Evolutionary conservation across 2,888 invertebrate species (phyloP).

Genomic region (Chloromyia formosa): DNA sequence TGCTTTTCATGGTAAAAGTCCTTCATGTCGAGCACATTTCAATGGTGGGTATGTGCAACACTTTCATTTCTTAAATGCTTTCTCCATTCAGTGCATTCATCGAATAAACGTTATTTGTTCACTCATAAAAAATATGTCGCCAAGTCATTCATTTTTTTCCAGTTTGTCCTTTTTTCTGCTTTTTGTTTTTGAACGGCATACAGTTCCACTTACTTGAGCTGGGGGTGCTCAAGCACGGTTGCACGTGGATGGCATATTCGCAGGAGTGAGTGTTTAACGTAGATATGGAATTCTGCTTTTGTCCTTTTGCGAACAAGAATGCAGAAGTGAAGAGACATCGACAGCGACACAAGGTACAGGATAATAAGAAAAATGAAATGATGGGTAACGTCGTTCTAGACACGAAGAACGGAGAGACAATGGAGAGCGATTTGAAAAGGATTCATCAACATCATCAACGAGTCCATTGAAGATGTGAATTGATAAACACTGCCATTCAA

Average conservation of each 20-base stretch:
- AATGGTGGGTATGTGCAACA: constrained; percentile 22
- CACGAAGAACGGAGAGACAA: not conserved
- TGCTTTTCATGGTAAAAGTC: constrained; percentile 40
- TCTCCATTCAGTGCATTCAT: constrained; percentile 29
- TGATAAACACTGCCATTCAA: too few relatives aligned
- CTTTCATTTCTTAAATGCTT: constrained; percentile 34
- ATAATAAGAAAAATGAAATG: not conserved
- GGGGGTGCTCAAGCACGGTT: not conserved
- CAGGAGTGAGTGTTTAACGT: not conserved
- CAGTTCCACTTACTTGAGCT: not conserved
- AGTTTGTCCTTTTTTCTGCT: not conserved
- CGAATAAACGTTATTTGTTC: constrained; percentile 31
- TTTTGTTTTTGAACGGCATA: not conserved
- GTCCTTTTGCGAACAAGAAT: too few relatives aligned
- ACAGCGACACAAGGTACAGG: not conserved
- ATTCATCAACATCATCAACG: not conserved
- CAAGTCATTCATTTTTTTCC: not conserved
- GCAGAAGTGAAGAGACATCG: not conserved
- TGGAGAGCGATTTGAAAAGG: not conserved
- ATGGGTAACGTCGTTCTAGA: not conserved
- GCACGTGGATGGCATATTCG: not conserved
- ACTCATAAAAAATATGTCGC: constrained; percentile 29
- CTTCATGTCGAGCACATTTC: constrained; percentile 29
- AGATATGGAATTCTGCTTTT: too few relatives aligned
- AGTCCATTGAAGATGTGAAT: too few relatives aligned